A percentile compares a stretch with the other conserved stretches of the same genome.
These are phyloP conservation scores for Heliothis peltigera DNA, from an alignment of 2,888 invertebrate genomes.

Conservation along the genomic window DNA sequence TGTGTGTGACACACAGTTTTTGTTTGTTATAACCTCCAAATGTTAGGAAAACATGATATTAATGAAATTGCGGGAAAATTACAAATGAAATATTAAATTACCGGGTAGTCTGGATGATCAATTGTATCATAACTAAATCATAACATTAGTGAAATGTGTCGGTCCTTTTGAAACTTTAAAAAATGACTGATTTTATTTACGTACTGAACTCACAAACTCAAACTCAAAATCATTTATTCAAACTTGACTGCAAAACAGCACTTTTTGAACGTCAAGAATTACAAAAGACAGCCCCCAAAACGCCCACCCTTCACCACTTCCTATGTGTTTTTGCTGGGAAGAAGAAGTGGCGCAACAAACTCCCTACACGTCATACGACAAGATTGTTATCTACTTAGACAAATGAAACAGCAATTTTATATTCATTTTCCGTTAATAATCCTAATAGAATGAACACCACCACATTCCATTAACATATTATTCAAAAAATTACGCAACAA, in stretches of 20 bases:
- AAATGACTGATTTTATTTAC: conserved; percentile 17
- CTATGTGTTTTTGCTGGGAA: too few relatives aligned
- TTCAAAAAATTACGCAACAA: conserved; percentile 65
- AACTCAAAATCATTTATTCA: too few relatives aligned
- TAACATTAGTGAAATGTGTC: conserved; percentile 3
- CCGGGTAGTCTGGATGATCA: too few relatives aligned
- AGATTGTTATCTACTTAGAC: conserved; percentile 25
- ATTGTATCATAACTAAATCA: conserved; percentile 4
- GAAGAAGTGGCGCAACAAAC: too few relatives aligned
- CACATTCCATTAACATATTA: conserved; percentile 64
- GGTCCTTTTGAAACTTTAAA: too few relatives aligned
- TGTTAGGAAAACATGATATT: not conserved
- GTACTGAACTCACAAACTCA: not conserved
- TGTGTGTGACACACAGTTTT: conserved; percentile 38
- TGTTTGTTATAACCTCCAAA: not conserved
- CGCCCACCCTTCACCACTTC: too few relatives aligned
- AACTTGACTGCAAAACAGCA: too few relatives aligned
- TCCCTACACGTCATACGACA: conserved; percentile 10
- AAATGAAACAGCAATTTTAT: conserved; percentile 37
- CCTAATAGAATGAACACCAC: conserved; percentile 30
- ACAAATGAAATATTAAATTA: too few relatives aligned
- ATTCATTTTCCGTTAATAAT: conserved; percentile 50
- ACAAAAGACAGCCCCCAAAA: too few relatives aligned
- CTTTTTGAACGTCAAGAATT: too few relatives aligned
- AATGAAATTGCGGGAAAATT: too few relatives aligned